phyloP scores from a whole-genome alignment of 2,888 invertebrate genomes.

The Eueremaeus valkanovi region DNA sequence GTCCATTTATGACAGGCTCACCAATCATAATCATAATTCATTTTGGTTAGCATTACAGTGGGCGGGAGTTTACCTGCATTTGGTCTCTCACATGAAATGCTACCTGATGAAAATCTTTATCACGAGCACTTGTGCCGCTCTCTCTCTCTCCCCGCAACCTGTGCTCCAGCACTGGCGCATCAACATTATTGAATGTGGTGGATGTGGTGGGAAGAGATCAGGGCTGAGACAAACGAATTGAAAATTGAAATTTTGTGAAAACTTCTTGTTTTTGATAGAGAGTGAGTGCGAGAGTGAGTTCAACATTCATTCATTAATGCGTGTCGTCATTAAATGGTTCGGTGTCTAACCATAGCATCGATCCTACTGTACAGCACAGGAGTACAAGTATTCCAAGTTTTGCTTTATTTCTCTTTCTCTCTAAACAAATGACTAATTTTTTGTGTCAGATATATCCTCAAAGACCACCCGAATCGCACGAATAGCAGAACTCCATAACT shows the following conservation, averaged over 20 bases:
- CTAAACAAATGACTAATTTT: neutral
- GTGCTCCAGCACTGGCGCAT: neutral
- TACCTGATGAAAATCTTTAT: constrained; percentile 28
- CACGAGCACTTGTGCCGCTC: neutral
- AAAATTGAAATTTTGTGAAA: constrained; percentile 17
- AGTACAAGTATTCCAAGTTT: neutral
- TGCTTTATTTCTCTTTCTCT: neutral
- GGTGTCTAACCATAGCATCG: neutral
- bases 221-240: neutral
- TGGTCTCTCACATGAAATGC: neutral
- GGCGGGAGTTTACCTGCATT: constrained; percentile 24
- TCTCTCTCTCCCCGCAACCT: too few species aligned
- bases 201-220: neutral
- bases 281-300: neutral
- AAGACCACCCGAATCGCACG: constrained; percentile 23
- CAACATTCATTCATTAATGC: constrained; percentile 17
- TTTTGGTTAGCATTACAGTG: neutral
- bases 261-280: neutral
- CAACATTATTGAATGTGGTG: neutral
- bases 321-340: constrained; percentile 8
- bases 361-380: too few species aligned
- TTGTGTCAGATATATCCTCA: neutral
- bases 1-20: constrained; percentile 16
- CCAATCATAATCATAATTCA: constrained; percentile 20
- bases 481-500: neutral